phyloP scores from a whole-genome alignment of 1,140 invertebrate genomes.

The Drosophila suzukii region DNA sequence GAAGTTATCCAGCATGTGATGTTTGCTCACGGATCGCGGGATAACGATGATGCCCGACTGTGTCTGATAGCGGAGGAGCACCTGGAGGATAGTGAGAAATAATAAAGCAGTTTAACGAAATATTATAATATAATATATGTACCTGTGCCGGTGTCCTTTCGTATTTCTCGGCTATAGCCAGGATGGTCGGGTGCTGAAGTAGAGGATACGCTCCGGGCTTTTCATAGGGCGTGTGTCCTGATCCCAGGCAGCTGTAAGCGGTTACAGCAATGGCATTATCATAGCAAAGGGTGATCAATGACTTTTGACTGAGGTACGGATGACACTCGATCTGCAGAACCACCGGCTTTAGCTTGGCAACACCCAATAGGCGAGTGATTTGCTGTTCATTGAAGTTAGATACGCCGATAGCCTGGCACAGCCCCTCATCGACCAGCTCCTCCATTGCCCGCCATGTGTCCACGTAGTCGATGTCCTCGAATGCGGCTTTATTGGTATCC shows the following conservation, averaged over 20 bases:
- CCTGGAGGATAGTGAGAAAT: conserved; percentile 84
- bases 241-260: conserved; percentile 92
- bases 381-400: conserved; percentile 97
- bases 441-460: conserved; percentile 97
- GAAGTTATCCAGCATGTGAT: conserved; percentile 90
- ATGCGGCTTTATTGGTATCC: conserved; percentile 86
- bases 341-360: conserved; percentile 90
- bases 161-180: conserved; percentile 88
- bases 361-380: conserved; percentile 89
- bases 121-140: background rate
- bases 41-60: conserved; percentile 89
- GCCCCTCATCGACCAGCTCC: conserved; percentile 88
- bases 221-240: conserved; percentile 85
- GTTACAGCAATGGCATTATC: conserved; percentile 89
- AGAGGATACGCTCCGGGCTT: conserved; percentile 72
- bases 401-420: conserved; percentile 92
- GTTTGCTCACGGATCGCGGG: conserved; percentile 90
- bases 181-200: conserved; percentile 81
- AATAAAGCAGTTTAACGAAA: too few relatives aligned
- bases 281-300: conserved; percentile 90
- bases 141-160: conserved; percentile 87
- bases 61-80: conserved; percentile 88
- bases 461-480: conserved; percentile 89
- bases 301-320: conserved; percentile 92
- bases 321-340: conserved; percentile 93